Percentiles rank a stretch among this genome's conserved stretches.
Conservation (phyloP, 2,888 invertebrate genomes). For the Chymomyza amoena region DNA sequence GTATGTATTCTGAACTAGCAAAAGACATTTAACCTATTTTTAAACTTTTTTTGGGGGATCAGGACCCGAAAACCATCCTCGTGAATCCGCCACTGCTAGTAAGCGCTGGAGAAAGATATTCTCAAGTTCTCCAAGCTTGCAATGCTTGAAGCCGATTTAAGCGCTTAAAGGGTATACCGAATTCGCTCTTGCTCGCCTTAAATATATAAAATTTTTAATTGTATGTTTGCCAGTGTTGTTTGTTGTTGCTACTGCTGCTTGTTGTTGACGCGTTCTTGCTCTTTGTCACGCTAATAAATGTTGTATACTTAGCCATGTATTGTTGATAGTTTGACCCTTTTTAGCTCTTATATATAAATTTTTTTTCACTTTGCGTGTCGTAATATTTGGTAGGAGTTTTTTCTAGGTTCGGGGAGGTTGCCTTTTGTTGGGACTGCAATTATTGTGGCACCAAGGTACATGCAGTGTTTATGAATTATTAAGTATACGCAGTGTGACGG, state of each 20-base stretch:
- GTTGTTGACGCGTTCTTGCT: conserved; percentile 25
- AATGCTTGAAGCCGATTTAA: too few relatives aligned
- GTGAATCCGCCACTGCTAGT: too few relatives aligned
- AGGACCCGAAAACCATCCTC: too few relatives aligned
- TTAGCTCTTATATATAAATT: neutral
- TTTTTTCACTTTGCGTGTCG: neutral
- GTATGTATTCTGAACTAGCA: too few relatives aligned
- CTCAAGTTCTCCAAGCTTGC: too few relatives aligned
- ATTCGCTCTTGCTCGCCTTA: too few relatives aligned
- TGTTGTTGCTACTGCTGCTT: conserved; percentile 13
- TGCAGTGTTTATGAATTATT: conserved; percentile 56
- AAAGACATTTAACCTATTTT: too few relatives aligned
- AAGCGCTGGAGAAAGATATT: too few relatives aligned
- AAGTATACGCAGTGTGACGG: conserved; percentile 65
- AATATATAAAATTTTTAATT: neutral
- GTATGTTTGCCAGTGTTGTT: neutral
- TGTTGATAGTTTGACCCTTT: neutral
- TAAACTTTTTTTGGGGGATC: too few relatives aligned
- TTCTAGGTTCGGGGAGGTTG: neutral
- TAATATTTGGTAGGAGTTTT: neutral
- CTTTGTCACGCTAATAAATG: conserved; percentile 35
- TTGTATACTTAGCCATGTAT: conserved; percentile 12
- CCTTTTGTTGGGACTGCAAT: neutral
- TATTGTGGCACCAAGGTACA: neutral
- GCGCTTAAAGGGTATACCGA: too few relatives aligned